Percentiles rank a stretch among this genome's conserved stretches.
phyloP scores from a whole-genome alignment of 1,140 invertebrate genomes.

The Drosophila parvula region DNA sequence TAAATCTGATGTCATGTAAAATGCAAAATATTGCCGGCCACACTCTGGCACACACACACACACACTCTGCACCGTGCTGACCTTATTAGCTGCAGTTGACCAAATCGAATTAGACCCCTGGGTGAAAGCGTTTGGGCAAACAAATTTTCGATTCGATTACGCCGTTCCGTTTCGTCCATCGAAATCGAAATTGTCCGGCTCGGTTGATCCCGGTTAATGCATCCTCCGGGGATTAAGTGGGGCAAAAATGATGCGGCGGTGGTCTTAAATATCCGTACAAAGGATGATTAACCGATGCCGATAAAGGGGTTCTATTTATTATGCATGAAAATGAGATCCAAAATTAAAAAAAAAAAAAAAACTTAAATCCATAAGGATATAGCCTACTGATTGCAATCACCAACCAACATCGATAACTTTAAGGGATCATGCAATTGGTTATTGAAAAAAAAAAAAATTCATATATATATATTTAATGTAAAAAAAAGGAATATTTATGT shows the following conservation, averaged over 20 bases:
- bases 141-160: conserved; percentile 71
- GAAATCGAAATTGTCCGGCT: conserved; percentile 33
- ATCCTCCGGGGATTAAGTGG: conserved; percentile 5
- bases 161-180: conserved; percentile 23
- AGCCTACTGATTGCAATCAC: too few relatives aligned
- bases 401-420: not conserved
- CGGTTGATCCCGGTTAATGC: conserved; percentile 57
- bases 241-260: not conserved
- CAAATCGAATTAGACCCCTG: conserved; percentile 76
- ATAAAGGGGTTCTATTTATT: conserved; percentile 1
- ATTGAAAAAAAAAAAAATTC: not conserved
- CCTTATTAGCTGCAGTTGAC: conserved; percentile 66
- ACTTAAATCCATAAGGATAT: too few relatives aligned
- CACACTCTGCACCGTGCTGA: conserved; percentile 26
- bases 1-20: conserved; percentile 66
- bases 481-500: too few relatives aligned
- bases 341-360: not conserved
- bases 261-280: not conserved
- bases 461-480: not conserved
- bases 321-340: not conserved
- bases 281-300: not conserved
- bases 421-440: not conserved
- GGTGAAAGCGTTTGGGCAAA: conserved; percentile 59
- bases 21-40: conserved; percentile 51
- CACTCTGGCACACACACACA: conserved; percentile 27